Evolutionary conservation across 30 jellyfish, hydroid and myxozoan species (phyloP).

Genomic region (Chrysaora quinquecirrha): DNA sequence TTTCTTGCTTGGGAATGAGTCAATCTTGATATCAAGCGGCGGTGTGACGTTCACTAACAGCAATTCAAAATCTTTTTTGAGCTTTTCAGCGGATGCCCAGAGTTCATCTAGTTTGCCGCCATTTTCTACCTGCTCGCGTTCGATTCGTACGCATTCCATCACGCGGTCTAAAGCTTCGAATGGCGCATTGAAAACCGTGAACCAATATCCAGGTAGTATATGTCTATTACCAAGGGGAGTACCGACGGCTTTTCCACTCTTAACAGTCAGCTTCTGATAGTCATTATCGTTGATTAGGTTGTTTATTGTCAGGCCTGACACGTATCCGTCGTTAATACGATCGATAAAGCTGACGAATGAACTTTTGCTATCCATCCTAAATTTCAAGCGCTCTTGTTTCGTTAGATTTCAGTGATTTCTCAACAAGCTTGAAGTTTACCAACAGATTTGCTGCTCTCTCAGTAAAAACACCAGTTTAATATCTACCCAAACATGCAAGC

Average conservation of each 20-base stretch:
- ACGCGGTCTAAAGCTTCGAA: slow-evolving; percentile 79
- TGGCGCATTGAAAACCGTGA: slow-evolving; percentile 90
- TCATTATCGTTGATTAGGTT: slow-evolving; percentile 80
- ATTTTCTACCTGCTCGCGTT: slow-evolving; percentile 43
- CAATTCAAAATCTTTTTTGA: slow-evolving; percentile 58
- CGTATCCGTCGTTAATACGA: slow-evolving; percentile 86
- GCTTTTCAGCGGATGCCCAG: slow-evolving; percentile 54
- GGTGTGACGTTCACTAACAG: slow-evolving; percentile 28
- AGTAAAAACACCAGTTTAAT: no score
- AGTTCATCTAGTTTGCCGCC: slow-evolving; percentile 29
- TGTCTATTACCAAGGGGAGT: slow-evolving; percentile 89
- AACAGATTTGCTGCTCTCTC: no score
- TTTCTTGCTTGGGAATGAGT: slow-evolving; percentile 74
- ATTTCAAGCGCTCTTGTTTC: background rate
- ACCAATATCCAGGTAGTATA: slow-evolving; percentile 94
- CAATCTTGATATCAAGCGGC: slow-evolving; percentile 28
- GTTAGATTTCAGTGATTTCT: no score
- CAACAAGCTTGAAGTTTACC: no score
- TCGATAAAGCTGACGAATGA: slow-evolving; percentile 73
- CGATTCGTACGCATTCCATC: slow-evolving; percentile 67
- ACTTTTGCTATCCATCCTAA: slow-evolving; percentile 46
- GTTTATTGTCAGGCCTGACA: slow-evolving; percentile 78
- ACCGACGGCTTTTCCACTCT: slow-evolving; percentile 86
- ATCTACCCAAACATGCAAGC: no score
- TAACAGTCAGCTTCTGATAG: slow-evolving; percentile 75